Evolutionary conservation across 64 coral and sea anemone species (phyloP).

Genomic region (Dendrophyllia cribrosa): DNA sequence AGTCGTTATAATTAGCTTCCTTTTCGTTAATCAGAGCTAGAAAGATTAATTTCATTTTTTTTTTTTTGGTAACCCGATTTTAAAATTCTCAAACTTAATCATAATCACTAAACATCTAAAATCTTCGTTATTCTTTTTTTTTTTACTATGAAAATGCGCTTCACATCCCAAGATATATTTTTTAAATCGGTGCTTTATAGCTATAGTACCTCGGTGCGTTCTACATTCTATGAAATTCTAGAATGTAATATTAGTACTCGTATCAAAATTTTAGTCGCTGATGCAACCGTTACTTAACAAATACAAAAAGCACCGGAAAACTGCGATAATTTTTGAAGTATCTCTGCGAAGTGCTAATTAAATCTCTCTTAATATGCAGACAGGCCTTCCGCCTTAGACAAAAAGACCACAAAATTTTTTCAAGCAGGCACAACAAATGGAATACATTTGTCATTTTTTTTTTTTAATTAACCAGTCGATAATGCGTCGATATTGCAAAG

Average conservation of each 20-base stretch:
- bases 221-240: not conserved
- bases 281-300: not conserved
- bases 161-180: no score
- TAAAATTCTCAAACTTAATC: no score
- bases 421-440: not conserved
- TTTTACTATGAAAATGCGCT: no score
- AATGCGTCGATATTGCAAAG: not conserved
- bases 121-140: no score
- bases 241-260: not conserved
- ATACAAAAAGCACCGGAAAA: conserved; percentile 1
- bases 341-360: conserved; percentile 26
- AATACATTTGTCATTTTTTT: not conserved
- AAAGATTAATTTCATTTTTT: no score
- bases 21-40: no score
- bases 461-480: not conserved
- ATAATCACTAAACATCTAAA: no score
- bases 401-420: not conserved
- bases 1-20: not conserved
- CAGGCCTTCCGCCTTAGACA: not conserved
- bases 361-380: not conserved
- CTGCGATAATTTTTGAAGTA: conserved; percentile 11
- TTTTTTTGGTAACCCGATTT: no score
- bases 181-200: no score
- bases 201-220: no score
- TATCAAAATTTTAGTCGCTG: not conserved